phyloP scores from a whole-genome alignment of 2,113 vertebrate genomes.

The Anser cygnoides region DNA sequence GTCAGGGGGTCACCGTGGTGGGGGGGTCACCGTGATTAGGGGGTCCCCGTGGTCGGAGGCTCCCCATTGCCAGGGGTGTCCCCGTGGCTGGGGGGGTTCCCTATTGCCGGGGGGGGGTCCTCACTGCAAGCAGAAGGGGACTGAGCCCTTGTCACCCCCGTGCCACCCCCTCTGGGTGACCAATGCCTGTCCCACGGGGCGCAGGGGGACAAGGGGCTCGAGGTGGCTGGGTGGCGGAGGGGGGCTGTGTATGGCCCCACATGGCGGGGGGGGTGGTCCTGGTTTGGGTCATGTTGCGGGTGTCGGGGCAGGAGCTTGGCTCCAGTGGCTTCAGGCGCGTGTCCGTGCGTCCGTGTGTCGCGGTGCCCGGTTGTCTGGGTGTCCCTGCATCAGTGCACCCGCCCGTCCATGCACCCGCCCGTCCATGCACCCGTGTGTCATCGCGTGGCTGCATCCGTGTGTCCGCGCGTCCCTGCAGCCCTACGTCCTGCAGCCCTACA shows the following conservation, averaged over 20 bases:
- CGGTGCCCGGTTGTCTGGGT: accelerated
- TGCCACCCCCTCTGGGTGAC: no score
- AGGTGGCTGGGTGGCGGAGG: no score
- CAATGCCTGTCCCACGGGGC: no score
- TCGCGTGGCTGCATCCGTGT: no score
- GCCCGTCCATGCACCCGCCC: no score
- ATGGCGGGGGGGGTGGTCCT: accelerated
- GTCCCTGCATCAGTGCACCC: background rate
- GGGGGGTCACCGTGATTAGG: background rate
- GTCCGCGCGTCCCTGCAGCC: no score
- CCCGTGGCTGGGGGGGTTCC: background rate
- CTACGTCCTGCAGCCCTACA: no score
- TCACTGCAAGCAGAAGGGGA: no score
- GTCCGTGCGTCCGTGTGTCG: background rate
- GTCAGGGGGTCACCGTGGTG: background rate
- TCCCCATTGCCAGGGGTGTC: no score
- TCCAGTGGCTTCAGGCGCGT: background rate
- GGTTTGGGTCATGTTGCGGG: background rate
- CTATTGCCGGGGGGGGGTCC: no score
- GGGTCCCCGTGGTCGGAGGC: background rate
- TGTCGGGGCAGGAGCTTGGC: background rate
- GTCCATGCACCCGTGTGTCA: background rate
- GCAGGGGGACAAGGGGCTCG: no score
- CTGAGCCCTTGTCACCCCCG: no score
- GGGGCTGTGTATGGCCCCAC: background rate